Evolutionary conservation across 1,140 invertebrate genomes (phyloP).

Genomic region (Aphelenchoides besseyi): DNA sequence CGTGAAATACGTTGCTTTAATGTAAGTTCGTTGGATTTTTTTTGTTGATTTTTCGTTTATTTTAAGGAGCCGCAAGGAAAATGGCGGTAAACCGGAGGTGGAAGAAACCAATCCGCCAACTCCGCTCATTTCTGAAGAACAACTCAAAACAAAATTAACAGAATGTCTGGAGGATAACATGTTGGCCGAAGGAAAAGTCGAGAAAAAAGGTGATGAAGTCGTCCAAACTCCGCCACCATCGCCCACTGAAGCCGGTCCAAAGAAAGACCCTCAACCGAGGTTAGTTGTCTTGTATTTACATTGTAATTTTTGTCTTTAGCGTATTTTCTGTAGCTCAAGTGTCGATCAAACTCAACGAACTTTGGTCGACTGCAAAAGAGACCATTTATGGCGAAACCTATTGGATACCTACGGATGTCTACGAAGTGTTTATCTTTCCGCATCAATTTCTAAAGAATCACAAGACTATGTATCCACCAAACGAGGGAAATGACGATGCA

Average conservation of each 20-base stretch:
- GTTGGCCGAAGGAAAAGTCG: background rate
- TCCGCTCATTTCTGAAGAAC: background rate
- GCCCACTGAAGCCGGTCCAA: background rate
- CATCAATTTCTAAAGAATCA: slow-evolving; percentile 17
- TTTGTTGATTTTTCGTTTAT: too few relatives aligned
- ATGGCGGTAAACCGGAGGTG: background rate
- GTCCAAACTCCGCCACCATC: slow-evolving; percentile 19
- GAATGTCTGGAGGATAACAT: slow-evolving; percentile 4
- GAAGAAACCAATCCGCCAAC: background rate
- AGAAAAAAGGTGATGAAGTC: background rate
- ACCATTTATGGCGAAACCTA: slow-evolving; percentile 31
- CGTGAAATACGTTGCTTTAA: too few relatives aligned
- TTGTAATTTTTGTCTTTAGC: slow-evolving; percentile 25
- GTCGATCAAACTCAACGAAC: slow-evolving; percentile 26
- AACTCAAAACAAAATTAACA: background rate
- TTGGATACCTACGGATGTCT: slow-evolving; percentile 27
- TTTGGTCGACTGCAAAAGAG: slow-evolving; percentile 31
- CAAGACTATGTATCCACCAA: slow-evolving; percentile 17
- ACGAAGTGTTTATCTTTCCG: slow-evolving; percentile 22
- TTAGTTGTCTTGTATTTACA: slow-evolving; percentile 5
- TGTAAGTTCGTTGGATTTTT: too few relatives aligned
- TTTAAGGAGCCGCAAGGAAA: background rate
- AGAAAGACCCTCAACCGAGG: slow-evolving; percentile 12
- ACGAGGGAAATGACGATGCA: background rate
- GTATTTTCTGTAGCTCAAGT: slow-evolving; percentile 35